Percentiles rank a stretch among this genome's conserved stretches.
phyloP scores from a whole-genome alignment of 2,888 invertebrate genomes.

The Dynastes tityus region DNA sequence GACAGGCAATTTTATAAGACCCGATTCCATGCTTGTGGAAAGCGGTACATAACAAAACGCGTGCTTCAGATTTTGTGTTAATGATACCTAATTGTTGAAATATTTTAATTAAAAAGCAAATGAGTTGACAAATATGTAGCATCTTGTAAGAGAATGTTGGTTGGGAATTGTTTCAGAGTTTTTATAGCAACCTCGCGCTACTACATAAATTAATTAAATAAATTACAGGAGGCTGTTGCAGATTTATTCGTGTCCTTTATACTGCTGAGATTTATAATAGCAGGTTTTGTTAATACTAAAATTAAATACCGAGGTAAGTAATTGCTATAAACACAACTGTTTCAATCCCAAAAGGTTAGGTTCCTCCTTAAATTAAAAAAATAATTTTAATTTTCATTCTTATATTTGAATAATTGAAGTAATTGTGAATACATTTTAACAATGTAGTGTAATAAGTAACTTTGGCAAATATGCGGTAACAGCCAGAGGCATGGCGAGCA shows the following conservation, averaged over 20 bases:
- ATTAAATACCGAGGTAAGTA: background rate
- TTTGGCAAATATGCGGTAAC: no score
- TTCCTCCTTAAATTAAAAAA: no score
- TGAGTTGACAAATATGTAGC: constrained; percentile 11
- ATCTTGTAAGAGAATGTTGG: constrained; percentile 2
- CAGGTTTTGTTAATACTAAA: background rate
- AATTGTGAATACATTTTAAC: no score
- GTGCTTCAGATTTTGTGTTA: constrained; percentile 15
- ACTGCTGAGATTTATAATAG: background rate
- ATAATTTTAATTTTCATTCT: no score
- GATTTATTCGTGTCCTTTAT: background rate
- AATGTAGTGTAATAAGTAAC: no score
- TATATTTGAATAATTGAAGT: no score
- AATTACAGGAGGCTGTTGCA: background rate
- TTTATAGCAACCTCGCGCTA: background rate
- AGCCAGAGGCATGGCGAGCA: no score
- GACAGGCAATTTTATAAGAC: background rate
- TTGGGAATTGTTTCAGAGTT: background rate
- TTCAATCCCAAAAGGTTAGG: no score
- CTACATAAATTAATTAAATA: background rate
- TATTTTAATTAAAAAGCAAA: constrained; percentile 28
- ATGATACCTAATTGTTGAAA: constrained; percentile 29
- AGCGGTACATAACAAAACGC: background rate
- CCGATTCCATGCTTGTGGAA: constrained; percentile 2
- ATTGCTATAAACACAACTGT: background rate